Conservation (phyloP, 92 coral and sea anemone species). For the Ricordea florida region DNA sequence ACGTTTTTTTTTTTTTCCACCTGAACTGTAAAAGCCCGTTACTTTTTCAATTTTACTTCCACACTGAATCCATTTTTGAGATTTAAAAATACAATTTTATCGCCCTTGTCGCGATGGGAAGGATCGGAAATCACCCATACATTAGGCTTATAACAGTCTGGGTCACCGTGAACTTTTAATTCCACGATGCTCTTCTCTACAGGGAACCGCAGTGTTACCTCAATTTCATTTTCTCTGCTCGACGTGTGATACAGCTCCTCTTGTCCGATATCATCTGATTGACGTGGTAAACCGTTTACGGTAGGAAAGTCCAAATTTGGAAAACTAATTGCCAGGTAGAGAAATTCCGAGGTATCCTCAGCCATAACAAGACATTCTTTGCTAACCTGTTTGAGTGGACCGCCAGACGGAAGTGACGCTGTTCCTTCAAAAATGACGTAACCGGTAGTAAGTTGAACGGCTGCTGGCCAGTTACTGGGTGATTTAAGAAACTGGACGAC, state of each 20-base stretch:
- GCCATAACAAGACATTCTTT: slow-evolving; percentile 57
- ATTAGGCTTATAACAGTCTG: slow-evolving; percentile 6
- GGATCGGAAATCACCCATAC: not conserved
- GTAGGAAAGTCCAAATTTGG: slow-evolving; percentile 35
- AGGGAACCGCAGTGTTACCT: not conserved
- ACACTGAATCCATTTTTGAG: slow-evolving; percentile 37
- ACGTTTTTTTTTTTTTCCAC: no score
- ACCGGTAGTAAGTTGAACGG: slow-evolving; percentile 23
- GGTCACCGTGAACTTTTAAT: not conserved
- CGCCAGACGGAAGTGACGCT: not conserved
- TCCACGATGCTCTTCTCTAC: not conserved
- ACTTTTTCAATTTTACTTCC: not conserved
- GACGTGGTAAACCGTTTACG: not conserved
- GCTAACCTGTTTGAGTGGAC: slow-evolving; percentile 36
- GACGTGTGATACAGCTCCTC: slow-evolving; percentile 25
- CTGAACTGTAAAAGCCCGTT: no score
- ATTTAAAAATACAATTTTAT: not conserved
- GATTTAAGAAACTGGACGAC: slow-evolving; percentile 56
- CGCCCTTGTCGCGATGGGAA: not conserved
- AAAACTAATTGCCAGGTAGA: slow-evolving; percentile 27
- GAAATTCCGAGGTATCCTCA: slow-evolving; percentile 4
- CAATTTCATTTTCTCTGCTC: not conserved
- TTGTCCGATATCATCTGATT: slow-evolving; percentile 6
- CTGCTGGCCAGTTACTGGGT: slow-evolving; percentile 1
- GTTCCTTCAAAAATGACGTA: slow-evolving; percentile 48